Evolutionary conservation across 2,797 vertebrate species (phyloP).

Genomic region (Rhinella marina): DNA sequence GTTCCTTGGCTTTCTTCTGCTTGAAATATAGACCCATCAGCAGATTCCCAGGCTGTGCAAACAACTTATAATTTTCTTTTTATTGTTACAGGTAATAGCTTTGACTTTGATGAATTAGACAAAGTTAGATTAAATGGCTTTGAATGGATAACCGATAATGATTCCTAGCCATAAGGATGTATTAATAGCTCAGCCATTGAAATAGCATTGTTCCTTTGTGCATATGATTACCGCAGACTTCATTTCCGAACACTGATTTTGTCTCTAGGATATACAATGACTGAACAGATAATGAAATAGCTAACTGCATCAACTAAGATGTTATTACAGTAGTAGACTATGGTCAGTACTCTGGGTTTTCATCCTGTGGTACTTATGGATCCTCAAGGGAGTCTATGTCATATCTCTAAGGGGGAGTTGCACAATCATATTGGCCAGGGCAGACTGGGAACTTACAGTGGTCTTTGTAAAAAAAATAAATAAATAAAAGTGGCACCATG

Average conservation of each 20-base stretch:
- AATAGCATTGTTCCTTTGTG: conserved; percentile 5
- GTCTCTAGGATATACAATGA: not conserved
- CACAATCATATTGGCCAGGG: no score
- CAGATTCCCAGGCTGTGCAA: conserved; percentile 5
- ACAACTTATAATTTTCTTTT: conserved; percentile 28
- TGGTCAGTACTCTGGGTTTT: no score
- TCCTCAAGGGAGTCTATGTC: no score
- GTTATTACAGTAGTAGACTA: not conserved
- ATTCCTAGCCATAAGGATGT: not conserved
- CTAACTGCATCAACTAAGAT: not conserved
- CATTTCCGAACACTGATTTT: conserved; percentile 1
- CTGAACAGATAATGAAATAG: not conserved
- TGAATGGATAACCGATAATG: not conserved
- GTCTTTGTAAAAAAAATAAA: no score
- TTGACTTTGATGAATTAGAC: conserved; percentile 28
- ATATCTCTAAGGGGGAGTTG: no score
- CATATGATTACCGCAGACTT: not conserved
- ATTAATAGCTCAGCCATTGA: not conserved
- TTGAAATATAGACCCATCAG: conserved; percentile 19
- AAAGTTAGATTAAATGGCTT: not conserved
- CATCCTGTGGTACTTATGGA: no score
- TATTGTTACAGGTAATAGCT: conserved; percentile 29
- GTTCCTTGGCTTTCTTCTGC: conserved; percentile 26
- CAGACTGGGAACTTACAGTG: no score
- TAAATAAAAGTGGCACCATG: no score